Evolutionary conservation across 2,797 vertebrate species (phyloP).

Genomic region (Furcifer pardalis): DNA sequence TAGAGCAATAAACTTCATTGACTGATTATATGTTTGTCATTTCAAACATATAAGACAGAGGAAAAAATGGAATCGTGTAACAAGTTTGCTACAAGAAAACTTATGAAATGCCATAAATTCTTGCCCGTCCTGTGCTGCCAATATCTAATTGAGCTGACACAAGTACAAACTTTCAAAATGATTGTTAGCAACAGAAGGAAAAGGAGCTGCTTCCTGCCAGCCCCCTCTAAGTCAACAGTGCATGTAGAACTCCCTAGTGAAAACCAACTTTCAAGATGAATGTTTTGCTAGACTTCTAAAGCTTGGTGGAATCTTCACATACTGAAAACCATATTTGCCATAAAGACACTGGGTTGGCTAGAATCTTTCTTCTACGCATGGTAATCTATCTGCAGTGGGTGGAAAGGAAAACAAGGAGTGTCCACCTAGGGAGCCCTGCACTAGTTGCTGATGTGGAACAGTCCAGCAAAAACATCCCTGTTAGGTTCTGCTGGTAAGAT

Average conservation of each 20-base stretch:
- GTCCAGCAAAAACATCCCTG: neutral
- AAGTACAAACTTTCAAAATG: neutral
- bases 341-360: neutral
- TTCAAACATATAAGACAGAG: neutral
- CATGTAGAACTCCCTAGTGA: neutral
- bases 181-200: too few species aligned
- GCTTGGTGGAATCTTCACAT: neutral
- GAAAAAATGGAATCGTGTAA: neutral
- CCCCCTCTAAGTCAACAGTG: too few species aligned
- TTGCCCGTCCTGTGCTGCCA: neutral
- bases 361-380: neutral
- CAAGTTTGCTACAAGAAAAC: neutral
- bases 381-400: neutral
- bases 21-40: neutral
- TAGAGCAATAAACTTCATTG: neutral
- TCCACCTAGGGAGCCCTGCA: neutral
- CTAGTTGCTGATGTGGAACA: too few species aligned
- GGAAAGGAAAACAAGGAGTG: neutral
- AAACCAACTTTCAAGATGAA: neutral
- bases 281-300: neutral
- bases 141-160: neutral
- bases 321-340: neutral
- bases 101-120: neutral
- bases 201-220: neutral
- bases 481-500: neutral